Base-by-base conservation (phyloP, 2,888 invertebrate species). In the Caenorhabditis becei region DNA sequence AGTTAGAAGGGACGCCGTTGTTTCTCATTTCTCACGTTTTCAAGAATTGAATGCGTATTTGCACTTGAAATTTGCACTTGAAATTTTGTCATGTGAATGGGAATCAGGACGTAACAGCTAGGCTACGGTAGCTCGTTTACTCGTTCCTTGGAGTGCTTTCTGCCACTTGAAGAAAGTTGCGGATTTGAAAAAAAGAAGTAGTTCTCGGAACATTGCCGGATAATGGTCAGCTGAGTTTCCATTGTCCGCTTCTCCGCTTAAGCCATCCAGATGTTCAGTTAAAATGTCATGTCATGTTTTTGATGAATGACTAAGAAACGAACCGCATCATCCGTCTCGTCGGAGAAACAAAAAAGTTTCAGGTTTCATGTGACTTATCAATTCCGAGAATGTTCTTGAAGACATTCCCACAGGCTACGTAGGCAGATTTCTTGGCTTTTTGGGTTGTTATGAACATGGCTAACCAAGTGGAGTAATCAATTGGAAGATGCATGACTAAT, bases 21-120 rank as follows among this genome's bases (percentile, higher is more conserved):
- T 63, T 37, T 70, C 59, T 70, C 51, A 51, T 70, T 72, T 72
- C 49, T 41, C 72, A 72, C 72, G 63, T 72, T 72, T 63, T 16
- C 71, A 44, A 44, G 16, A 28, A 28, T 16, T 28, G 54, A 28
- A n/a, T n/a, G 24, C 11, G 44, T 14, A 20, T 51, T 51, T 23
- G 18, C 18, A 4, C 7, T 51, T 20, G 51, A 51, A 10, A 35
- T 5, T 35, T 35, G 35, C 7, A 5, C 10, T 35, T 10, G 35
- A 10, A 35, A 10, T 10, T 35, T n/a, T n/a, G n/a, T n/a, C n/a
- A n/a, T n/a, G n/a, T n/a, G n/a, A n/a, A 41, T 32, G 32, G 32
- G 32, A 32, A 32, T 32, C 32, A 4, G 10, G 10, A 32, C 41
- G 41, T 41, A 7, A 41, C 10, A 41, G 14, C 14, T 41, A 11